Evolutionary conservation across 2,113 vertebrate species (phyloP).

Genomic region (Nerophis lumbriciformis): DNA sequence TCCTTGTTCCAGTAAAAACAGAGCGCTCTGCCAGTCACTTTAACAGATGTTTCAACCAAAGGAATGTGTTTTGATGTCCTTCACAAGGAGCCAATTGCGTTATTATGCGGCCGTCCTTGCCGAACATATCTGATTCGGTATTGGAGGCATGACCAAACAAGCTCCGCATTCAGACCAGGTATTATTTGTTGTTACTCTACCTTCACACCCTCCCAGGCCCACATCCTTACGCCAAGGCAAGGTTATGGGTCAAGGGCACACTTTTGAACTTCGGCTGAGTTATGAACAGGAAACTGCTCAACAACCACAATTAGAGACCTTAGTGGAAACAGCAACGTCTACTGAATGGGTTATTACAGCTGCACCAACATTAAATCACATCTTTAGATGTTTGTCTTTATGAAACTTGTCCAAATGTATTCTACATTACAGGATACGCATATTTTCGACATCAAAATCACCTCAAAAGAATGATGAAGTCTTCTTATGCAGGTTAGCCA

Average conservation of each 20-base stretch:
- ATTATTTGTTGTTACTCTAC: slow-evolving; percentile 28
- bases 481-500: background rate
- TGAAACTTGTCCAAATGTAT: background rate
- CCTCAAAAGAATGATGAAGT: background rate
- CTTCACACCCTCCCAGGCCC: background rate
- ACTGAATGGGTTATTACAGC: slow-evolving; percentile 5
- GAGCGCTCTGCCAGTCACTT: slow-evolving; percentile 10
- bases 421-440: background rate
- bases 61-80: slow-evolving; percentile 30
- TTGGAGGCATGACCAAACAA: slow-evolving; percentile 18
- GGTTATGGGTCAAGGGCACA: slow-evolving; percentile 8
- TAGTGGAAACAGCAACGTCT: background rate
- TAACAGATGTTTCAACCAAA: slow-evolving; percentile 10
- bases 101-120: slow-evolving; percentile 23
- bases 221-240: slow-evolving; percentile 2
- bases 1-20: slow-evolving; percentile 20
- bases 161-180: slow-evolving; percentile 27
- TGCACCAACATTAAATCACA: background rate
- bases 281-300: slow-evolving; percentile 1
- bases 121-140: slow-evolving; percentile 15
- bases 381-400: background rate
- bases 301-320: slow-evolving; percentile 4
- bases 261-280: slow-evolving; percentile 5
- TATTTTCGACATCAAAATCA: background rate
- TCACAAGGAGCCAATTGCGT: slow-evolving; percentile 24